These are phyloP conservation scores for Meliscaeva auricollis DNA, from an alignment of 2,888 invertebrate species.

Conservation along the genomic window DNA sequence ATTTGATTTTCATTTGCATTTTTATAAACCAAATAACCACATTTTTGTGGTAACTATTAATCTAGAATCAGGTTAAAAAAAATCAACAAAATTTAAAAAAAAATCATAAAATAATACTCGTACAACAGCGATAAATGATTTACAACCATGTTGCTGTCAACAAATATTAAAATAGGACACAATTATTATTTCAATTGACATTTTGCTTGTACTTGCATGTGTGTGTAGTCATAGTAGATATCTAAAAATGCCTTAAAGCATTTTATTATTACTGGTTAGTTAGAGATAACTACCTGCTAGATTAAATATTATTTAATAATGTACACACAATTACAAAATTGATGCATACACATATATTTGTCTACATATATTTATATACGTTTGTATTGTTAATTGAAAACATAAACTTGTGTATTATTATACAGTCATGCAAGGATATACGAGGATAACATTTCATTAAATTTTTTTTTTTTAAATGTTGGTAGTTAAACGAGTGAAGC, in stretches of 20 bases:
- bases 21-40: background rate
- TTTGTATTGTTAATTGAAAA: background rate
- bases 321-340: background rate
- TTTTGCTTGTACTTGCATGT: background rate
- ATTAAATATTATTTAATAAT: slow-evolving; percentile 7
- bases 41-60: slow-evolving; percentile 2
- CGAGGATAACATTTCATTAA: background rate
- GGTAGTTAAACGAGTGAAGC: background rate
- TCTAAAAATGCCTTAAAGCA: background rate
- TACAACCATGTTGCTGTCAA: slow-evolving; percentile 11
- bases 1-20: background rate
- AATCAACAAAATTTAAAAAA: background rate
- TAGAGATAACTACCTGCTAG: background rate
- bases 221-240: too few relatives aligned
- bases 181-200: background rate
- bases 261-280: background rate
- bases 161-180: background rate
- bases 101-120: background rate
- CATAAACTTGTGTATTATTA: background rate
- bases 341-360: too few relatives aligned
- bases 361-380: too few relatives aligned
- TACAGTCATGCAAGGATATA: background rate
- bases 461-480: too few relatives aligned
- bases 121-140: background rate
- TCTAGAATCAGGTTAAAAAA: background rate